Evolutionary conservation across 2,113 vertebrate genomes (phyloP), one percentile per base, ranked within the genome.

Genomic region (Eudyptes chrysolophus): DNA sequence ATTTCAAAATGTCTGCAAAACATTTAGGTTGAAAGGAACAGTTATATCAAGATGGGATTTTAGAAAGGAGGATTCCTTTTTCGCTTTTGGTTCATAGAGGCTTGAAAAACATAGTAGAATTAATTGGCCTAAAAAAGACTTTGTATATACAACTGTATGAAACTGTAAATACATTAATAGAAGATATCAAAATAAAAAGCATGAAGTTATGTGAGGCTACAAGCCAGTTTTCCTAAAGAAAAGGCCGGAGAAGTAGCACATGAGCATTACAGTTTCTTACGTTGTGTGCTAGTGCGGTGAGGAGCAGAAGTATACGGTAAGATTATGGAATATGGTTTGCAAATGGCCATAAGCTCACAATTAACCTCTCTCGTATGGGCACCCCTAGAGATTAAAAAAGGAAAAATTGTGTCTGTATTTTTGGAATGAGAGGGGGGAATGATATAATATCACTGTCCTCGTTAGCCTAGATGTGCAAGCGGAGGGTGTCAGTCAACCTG

Each of bases 1-100:
- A 95, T 92, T 97, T 92, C 77, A 42, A 92, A 97, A 97, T 87
- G 83, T 95, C 93, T 95, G 90, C 72, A 90, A 88, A 95, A 88
- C 82, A 95, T 92, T 94, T 90, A 90, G 36, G 61, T 84, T 90
- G 88, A 89, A 91, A 95, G 79, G 82, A 95, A 81, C 54, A 82
- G 83, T 87, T 96, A 46, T 71, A 57, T 89, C 75, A 97, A 96
- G 90, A 96, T 86, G 55, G 79, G 82, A 86, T 92, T 95, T 94
- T 74, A 88, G 64, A 80, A 72, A 84, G 65, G 49, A 93, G 62
- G 46, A 87, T 61, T 84, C 60, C 6, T 40, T 52, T 81, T 78
- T 71, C 13, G 4, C 19, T 72, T 91, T 91, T 58, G 82, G 29
- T 86, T 68, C 55, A n/a, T 2, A 65, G 34, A 60, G 38, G 12